Evolutionary conservation across 2,113 vertebrate species (phyloP).

Genomic region (Protobothrops flavoviridis): DNA sequence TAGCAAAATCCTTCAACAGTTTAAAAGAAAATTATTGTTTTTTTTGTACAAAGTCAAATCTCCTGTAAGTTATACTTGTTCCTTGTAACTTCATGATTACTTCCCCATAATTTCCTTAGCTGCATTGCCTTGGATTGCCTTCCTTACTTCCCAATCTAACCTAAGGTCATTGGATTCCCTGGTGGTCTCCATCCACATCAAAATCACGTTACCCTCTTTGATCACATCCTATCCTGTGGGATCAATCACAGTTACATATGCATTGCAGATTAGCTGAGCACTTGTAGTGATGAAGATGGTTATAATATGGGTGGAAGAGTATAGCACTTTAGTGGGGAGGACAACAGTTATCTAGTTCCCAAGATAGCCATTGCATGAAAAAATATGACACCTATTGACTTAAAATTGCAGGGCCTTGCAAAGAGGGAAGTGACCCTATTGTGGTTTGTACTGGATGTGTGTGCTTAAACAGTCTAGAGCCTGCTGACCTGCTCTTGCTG

Average conservation of each 20-base stretch:
- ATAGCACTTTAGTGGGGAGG: background rate
- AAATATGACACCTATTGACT: background rate
- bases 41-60: background rate
- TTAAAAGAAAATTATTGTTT: background rate
- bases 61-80: background rate
- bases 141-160: background rate
- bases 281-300: background rate
- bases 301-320: background rate
- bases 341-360: background rate
- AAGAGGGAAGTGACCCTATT: background rate
- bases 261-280: background rate
- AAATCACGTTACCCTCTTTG: background rate
- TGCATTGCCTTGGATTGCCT: background rate
- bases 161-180: background rate
- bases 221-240: background rate
- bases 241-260: background rate
- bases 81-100: background rate
- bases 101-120: background rate
- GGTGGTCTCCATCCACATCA: background rate
- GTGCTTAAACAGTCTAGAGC: background rate
- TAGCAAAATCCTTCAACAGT: background rate
- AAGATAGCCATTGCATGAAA: background rate
- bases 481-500: background rate
- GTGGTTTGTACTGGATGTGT: background rate
- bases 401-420: background rate